Evolutionary conservation across 2,888 invertebrate genomes (phyloP), one percentile per base, ranked within the genome.

Genomic region (Empis stercorea): DNA sequence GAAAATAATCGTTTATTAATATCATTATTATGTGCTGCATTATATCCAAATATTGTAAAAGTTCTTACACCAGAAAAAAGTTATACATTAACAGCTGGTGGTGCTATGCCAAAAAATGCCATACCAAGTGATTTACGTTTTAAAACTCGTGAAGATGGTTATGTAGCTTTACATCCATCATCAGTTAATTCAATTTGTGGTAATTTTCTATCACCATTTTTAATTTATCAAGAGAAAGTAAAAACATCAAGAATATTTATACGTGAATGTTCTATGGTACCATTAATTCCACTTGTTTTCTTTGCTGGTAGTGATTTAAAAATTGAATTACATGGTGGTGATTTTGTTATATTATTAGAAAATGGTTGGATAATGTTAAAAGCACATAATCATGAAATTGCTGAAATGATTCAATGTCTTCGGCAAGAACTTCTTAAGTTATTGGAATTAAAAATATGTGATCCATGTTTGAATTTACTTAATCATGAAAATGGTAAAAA

Each of bases 31-130:
- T 88, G 89, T 62, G 93, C 92, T 2, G 93, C 95, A 1, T 72
- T 92, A 16, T 96, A 95, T 68, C 96, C 96, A 0, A 92, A 93
- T 62, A 78, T 97, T 30, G 86, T 89, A 0, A 84, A 87, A 71
- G 82, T 69, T 1, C 69, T 86, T 43, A 85, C 84, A 0, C 87
- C 87, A 1, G 84, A 84, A 56, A 84, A 85, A 60, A 80, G 81
- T 0, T 87, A 79, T 63, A 76, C 81, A 59, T 76, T 79, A 62
- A 82, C 82, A 60, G 77, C 78, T 0, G 76, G 78, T 2, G 87
- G 87, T 0, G 85, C 87, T 0, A 76, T 88, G 44, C 83, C 86
- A 0, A 76, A 81, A 10, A 76, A 80, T 48, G 77, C 80, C 0
- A 75, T 73, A n/a, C 74, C 84, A 0, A 80, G 78, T 54, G 85